Evolutionary conservation across 2,888 invertebrate genomes (phyloP), one percentile per base, ranked within the genome.

Genomic region (Pseudolycoriella hygida): DNA sequence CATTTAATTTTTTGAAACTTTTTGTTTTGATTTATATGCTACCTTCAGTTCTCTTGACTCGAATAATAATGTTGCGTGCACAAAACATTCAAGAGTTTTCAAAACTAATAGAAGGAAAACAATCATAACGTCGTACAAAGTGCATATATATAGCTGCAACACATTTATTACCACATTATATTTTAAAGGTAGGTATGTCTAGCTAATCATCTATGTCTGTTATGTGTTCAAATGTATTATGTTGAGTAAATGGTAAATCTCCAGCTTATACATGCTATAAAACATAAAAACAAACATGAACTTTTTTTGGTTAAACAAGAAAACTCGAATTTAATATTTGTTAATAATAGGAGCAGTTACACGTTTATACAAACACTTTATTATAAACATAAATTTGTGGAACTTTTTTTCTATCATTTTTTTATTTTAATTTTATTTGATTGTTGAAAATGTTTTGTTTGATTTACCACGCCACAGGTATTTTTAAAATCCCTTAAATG

Each of bases 401-500:
- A 25, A 25, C 25, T 25, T 25, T 25, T 25, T 25, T 25, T 25
- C 8, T 34, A 10, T 34, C 15, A 8, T 34, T 34, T 14, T 14
- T 34, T 34, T 34, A 34, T 14, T 34, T 34, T 14, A 34, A 34
- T 34, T 34, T 34, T 34, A 14, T 34, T 34, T 34, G 34, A 34
- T 34, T 14, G 15, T 14, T 39, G 11, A 39, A 39, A 17, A 17
- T 39, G 39, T 17, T 43, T 43, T 43, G 43, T 43, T 37, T 43
- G 43, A 43, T 43, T 43, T 37, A 43, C 20, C 19, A 37, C 37
- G 43, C 38, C 38, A 43, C 43, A 37, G 19, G 34, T 43, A 37
- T 37, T 38, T 37, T 38, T 43, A 15, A 20, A 39, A 17, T 17
- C 39, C 39, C 17, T 39, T 17, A 39, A 39, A 39, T 39, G 39